Base-by-base conservation (phyloP, 2,888 invertebrate species). In the Hetaerina titia region DNA sequence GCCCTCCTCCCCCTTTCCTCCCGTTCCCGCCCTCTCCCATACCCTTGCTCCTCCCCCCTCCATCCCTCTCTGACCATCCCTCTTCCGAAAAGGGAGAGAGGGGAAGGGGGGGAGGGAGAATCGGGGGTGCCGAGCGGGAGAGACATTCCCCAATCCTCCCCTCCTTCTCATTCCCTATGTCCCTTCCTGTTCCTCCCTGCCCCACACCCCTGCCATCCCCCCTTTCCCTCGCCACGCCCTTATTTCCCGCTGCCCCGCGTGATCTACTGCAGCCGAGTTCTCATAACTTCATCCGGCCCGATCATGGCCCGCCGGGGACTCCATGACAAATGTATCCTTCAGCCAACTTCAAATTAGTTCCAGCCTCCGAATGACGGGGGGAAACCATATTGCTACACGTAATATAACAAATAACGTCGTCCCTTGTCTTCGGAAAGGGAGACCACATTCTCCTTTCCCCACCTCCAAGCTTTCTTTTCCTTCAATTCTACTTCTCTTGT, bases 291-390 rank as follows among this genome's bases (percentile, higher is more conserved):
- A 97, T 97, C 97, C 97, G 96, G 96, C 96, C 97, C 97, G 97
- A 97, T 97, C 97, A 97, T 97, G 96, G 97, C 97, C 96, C 97
- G 96, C 97, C 95, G 95, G 97, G 97, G 97, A 97, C 96, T 96
- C 96, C 96, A 97, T 97, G 97, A 97, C 97, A 97, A 97, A 97
- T 97, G 97, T 97, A 97, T 96, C 97, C 97, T 97, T 97, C 97
- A 97, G 96, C 96, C 97, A 97, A 97, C 97, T 97, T 97, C 97
- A 97, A 97, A 97, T 97, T 97, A 97, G 97, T 97, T 97, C 97
- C 96, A 96, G 96, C 96, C 96, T 96, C 92, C 92, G 92, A 92
- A 92, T 92, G 92, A 92, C 92, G 90, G 63, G 94, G 94, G 94
- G 94, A 95, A 95, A 95, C 94, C 94, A 95, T 90, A 95, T 95